Evolutionary conservation across 2,113 vertebrate genomes (phyloP), one percentile per base, ranked within the genome.

Genomic region (Pelusios castaneus): DNA sequence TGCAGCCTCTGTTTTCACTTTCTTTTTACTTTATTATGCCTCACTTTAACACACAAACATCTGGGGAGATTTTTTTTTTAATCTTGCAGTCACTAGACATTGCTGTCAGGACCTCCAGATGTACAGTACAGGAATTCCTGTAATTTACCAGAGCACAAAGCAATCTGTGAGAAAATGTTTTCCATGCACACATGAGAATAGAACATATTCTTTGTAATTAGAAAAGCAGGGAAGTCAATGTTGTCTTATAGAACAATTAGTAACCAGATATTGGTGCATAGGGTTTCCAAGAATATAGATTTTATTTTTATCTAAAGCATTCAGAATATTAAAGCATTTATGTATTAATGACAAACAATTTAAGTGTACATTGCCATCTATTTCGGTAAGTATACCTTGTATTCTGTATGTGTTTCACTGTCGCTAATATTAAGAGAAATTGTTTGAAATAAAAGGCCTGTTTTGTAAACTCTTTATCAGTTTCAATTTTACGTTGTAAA

Each of bases 121-220:
- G 34, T 70, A 0, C 58, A 45, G 14, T 52, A 52, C 56, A 96
- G 96, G 92, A 97, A 95, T 97, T 95, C 89, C 92, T 97, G 88
- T 95, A 34, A 97, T 96, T 96, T 93, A n/a, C 47, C 85, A 75
- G 49, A 91, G n/a, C 31, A 87, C 76, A 97, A 91, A 97, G 76
- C 79, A 25, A 5, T 80, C 91, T 89, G 91, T 92, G 80, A 87
- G 94, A 84, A n/a, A 0, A 9, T 8, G 41, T 81, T 88, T 87
- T 82, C 79, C n/a, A 10, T 80, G 6, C 11, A 17, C 10, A 21
- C 73, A 84, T 85, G 78, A 91, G 85, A 95, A 58, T 41, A 86
- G 58, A 86, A 92, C 82, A 95, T 86, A 93, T 41, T 92, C 34
- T 86, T 4, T 83, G 5, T 82, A 91, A 82, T 70, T 87, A 85